phyloP scores from a whole-genome alignment of 2,113 vertebrate species.

The Thamnophis sirtalis region DNA sequence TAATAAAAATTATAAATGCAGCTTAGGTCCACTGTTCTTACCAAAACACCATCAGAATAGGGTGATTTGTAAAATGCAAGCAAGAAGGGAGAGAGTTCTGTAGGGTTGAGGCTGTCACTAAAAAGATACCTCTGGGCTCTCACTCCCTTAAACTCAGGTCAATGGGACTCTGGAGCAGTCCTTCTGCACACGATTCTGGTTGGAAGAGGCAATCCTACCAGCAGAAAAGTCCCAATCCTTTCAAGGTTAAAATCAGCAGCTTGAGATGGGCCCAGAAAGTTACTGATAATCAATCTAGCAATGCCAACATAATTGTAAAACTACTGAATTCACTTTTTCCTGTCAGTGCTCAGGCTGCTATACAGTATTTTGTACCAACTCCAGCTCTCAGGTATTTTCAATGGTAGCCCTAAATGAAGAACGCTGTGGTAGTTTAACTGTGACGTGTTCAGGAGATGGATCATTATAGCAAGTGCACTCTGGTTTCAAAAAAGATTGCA shows the following conservation, averaged over 20 bases:
- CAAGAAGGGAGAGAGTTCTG: background rate
- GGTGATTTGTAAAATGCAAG: background rate
- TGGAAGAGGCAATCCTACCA: background rate
- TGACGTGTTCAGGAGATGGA: background rate
- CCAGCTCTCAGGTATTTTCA: background rate
- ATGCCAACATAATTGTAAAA: background rate
- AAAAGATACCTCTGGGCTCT: background rate
- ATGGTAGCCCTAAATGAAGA: background rate
- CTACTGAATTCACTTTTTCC: background rate
- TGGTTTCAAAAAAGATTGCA: background rate
- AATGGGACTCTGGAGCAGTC: background rate
- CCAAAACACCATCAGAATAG: background rate
- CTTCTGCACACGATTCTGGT: background rate
- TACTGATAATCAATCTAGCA: background rate
- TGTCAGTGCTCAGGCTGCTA: background rate
- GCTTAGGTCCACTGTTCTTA: background rate
- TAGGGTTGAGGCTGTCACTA: background rate
- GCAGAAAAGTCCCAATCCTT: background rate
- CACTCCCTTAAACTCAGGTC: background rate
- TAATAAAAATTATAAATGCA: background rate
- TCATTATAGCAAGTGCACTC: background rate
- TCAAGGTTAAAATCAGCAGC: background rate
- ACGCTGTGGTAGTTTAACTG: background rate
- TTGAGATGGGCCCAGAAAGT: background rate
- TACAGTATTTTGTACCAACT: background rate